Evolutionary conservation across 2,797 vertebrate species (phyloP).

Genomic region (Propithecus deckenii): DNA sequence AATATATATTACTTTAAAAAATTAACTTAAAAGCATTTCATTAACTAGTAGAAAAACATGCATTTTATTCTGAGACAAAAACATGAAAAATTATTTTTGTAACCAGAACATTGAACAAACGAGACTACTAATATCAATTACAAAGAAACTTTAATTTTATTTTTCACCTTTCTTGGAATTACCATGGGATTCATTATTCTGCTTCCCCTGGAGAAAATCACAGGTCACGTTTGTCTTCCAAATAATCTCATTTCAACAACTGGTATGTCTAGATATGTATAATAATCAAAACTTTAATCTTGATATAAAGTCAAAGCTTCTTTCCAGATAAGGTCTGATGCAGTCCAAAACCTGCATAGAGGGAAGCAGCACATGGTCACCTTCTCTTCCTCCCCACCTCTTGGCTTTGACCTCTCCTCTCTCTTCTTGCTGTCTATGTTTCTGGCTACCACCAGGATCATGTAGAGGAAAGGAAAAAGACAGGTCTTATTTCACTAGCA

Average conservation of each 20-base stretch:
- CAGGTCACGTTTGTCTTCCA: background rate
- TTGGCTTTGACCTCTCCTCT: background rate
- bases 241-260: background rate
- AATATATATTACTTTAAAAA: background rate
- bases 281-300: background rate
- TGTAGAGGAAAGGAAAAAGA: background rate
- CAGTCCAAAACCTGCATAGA: background rate
- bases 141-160: slow-evolving; percentile 1
- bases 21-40: background rate
- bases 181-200: background rate
- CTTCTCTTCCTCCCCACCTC: background rate
- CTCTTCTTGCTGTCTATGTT: background rate
- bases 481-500: background rate
- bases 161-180: background rate
- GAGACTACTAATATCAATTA: background rate
- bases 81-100: background rate
- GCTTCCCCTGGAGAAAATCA: background rate
- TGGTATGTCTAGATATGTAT: background rate
- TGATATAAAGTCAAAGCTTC: background rate
- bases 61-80: slow-evolving; percentile 18
- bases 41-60: background rate
- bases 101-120: background rate
- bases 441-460: background rate
- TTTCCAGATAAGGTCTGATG: background rate
- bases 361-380: fast-evolving